Evolutionary conservation across 2,797 vertebrate species (phyloP).

Genomic region (Allobates femoralis): DNA sequence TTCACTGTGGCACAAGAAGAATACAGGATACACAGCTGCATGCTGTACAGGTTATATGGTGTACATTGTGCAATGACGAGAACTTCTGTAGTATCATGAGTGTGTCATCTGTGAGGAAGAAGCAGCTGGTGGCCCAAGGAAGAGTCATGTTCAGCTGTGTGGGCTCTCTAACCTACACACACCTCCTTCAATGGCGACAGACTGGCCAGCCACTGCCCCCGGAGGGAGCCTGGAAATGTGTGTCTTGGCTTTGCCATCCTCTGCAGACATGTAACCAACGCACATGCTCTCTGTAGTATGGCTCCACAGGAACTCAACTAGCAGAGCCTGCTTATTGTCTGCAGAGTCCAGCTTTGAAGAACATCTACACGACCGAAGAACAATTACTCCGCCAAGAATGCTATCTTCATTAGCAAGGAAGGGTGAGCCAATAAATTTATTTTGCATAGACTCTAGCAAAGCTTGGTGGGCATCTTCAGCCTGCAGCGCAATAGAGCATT

Average conservation of each 20-base stretch:
- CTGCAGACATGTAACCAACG: slow-evolving; percentile 98
- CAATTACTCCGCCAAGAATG: slow-evolving; percentile 96
- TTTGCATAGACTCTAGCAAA: slow-evolving; percentile 98
- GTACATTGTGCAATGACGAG: slow-evolving; percentile 72
- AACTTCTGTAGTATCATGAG: slow-evolving; percentile 71
- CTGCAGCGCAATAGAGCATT: slow-evolving; percentile 95
- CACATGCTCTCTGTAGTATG: slow-evolving; percentile 99
- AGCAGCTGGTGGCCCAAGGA: slow-evolving; percentile 57
- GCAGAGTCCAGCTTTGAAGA: slow-evolving; percentile 82
- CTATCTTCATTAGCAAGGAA: slow-evolving; percentile 94
- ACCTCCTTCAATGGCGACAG: slow-evolving; percentile 96
- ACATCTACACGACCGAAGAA: slow-evolving; percentile 91
- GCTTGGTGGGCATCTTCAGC: slow-evolving; percentile 97
- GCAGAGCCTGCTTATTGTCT: slow-evolving; percentile 86
- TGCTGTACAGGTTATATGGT: slow-evolving; percentile 63
- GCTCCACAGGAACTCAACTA: slow-evolving; percentile 99
- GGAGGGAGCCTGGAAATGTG: slow-evolving; percentile 98
- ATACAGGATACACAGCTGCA: slow-evolving; percentile 43
- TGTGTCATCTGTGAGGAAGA: slow-evolving; percentile 59
- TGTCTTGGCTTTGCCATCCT: slow-evolving; percentile 96
- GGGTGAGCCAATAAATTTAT: slow-evolving; percentile 91
- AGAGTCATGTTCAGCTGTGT: slow-evolving; percentile 75
- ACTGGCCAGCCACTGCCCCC: slow-evolving; percentile 95
- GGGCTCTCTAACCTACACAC: slow-evolving; percentile 89
- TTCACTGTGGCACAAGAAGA: slow-evolving; percentile 34